Evolutionary conservation across 2,888 invertebrate genomes (phyloP), one percentile per base, ranked within the genome.

Genomic region (Meganola albula): DNA sequence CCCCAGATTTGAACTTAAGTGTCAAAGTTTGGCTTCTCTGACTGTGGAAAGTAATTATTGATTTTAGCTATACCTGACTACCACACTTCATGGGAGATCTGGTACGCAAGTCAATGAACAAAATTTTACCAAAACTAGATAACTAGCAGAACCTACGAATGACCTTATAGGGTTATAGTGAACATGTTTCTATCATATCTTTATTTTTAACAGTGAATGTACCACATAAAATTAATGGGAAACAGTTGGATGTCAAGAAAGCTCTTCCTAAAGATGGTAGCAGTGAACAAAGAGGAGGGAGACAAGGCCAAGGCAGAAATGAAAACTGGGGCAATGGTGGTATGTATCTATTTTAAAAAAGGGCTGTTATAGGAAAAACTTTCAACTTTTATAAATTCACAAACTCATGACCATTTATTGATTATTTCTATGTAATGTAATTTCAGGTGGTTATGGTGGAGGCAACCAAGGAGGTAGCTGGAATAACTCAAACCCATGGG

Each of bases 161-260:
- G n/a, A n/a, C n/a, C n/a, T n/a, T n/a, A n/a, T n/a, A n/a, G n/a
- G n/a, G n/a, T n/a, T n/a, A n/a, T n/a, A n/a, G n/a, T n/a, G n/a
- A n/a, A n/a, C n/a, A n/a, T 10, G 13, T 21, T 12, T 32, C 39
- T 37, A 40, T 40, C 10, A 13, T 27, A 33, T 30, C 13, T 16
- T 47, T 10, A 36, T 20, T 28, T 27, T 51, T 53, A 53, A 53
- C 71, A 93, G 91, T 95, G 62, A 93, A 94, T 77, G 92, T 92
- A 35, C 92, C 92, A 48, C 96, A 97, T 63, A 91, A 91, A 56
- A 91, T 97, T 24, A 92, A 93, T 63, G 95, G 94, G 1, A 95
- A 95, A 67, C 91, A 92, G 58, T 90, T 97, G 14, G 97, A 97
- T 78, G 97, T 97, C 0, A 97, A 97, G 68, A 98, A 98, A 82